Percentiles rank a stretch among this genome's conserved stretches.
phyloP scores from a whole-genome alignment of 2,888 invertebrate genomes.

The Anoplius nigerrimus region DNA sequence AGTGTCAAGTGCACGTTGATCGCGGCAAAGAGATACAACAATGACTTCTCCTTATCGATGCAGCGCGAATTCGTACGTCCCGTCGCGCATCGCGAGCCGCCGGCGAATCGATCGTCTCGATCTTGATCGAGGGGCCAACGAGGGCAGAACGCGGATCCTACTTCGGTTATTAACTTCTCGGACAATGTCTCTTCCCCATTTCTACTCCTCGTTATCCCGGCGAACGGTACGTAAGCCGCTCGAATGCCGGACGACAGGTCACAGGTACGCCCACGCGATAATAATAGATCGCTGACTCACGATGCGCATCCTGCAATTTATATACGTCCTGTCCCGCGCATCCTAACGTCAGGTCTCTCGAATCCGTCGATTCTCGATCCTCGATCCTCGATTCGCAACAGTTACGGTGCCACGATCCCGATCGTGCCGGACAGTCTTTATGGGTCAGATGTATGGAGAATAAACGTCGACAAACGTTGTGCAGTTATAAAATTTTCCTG shows the following conservation, averaged over 20 bases:
- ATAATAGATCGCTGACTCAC: neutral
- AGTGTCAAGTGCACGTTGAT: too few relatives aligned
- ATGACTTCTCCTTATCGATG: too few relatives aligned
- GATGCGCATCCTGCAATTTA: neutral
- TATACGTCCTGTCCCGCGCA: too few relatives aligned
- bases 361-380: neutral
- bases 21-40: too few relatives aligned
- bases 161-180: constrained; percentile 2
- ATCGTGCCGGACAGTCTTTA: neutral
- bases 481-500: neutral
- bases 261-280: constrained; percentile 2
- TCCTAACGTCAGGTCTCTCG: neutral
- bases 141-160: constrained; percentile 5
- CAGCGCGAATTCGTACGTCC: too few relatives aligned
- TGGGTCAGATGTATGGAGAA: neutral
- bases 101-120: constrained; percentile 2
- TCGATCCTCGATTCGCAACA: neutral
- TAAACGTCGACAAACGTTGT: neutral
- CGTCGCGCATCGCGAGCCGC: too few relatives aligned
- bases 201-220: neutral
- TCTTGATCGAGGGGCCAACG: neutral
- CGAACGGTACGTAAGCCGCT: neutral
- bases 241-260: constrained; percentile 1
- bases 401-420: neutral
- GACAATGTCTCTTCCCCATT: neutral